Evolutionary conservation across 2,797 vertebrate genomes (phyloP).

Genomic region (Poeciliopsis gracilis): DNA sequence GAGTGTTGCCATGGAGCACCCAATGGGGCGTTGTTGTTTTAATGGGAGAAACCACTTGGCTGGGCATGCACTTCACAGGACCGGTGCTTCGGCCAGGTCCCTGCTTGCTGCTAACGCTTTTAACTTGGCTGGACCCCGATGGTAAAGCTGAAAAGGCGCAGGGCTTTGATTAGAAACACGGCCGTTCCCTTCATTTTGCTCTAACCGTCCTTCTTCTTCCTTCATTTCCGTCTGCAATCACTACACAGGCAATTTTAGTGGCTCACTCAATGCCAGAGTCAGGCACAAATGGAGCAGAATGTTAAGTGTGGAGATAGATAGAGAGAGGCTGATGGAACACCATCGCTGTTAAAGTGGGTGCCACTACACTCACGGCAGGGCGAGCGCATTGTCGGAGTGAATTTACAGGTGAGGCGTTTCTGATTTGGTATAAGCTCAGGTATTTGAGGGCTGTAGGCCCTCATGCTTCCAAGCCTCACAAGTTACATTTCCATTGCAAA

Average conservation of each 20-base stretch:
- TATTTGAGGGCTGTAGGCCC: constrained; percentile 21
- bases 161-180: constrained; percentile 3
- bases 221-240: neutral
- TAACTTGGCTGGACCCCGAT: constrained; percentile 13
- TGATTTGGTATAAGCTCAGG: constrained; percentile 22
- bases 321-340: constrained; percentile 16
- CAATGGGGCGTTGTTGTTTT: constrained; percentile 45
- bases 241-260: neutral
- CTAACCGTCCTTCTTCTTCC: neutral
- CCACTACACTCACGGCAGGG: constrained; percentile 26
- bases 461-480: constrained; percentile 36
- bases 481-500: no score
- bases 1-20: constrained; percentile 57
- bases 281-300: constrained; percentile 24
- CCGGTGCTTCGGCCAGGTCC: constrained; percentile 18
- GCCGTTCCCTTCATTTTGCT: constrained; percentile 6
- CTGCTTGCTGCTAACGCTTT: constrained; percentile 31
- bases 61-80: constrained; percentile 54
- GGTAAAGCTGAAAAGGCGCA: constrained; percentile 2
- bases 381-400: constrained; percentile 27
- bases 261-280: constrained; percentile 3
- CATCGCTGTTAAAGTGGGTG: constrained; percentile 25
- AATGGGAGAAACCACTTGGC: constrained; percentile 52
- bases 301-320: constrained; percentile 29
- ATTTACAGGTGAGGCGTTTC: constrained; percentile 32